A percentile compares a stretch with the other conserved stretches of the same genome.
phyloP scores from a whole-genome alignment of 2,797 vertebrate genomes.

The Coccyzus lansbergi region DNA sequence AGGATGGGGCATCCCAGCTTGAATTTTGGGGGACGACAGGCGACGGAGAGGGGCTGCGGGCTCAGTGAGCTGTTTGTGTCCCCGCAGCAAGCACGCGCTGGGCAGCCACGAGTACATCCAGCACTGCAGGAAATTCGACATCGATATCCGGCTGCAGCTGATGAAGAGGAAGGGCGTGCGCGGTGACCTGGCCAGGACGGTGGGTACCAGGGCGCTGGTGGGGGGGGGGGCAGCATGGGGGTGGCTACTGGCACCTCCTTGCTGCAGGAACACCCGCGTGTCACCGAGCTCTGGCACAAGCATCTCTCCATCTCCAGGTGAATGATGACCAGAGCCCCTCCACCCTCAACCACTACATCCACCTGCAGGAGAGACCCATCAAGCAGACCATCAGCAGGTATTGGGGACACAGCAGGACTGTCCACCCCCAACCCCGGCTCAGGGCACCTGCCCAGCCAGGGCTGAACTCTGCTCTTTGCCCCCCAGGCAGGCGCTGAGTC shows the following conservation, averaged over 20 bases:
- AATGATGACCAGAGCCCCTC: constrained; percentile 89
- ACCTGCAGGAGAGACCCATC: constrained; percentile 93
- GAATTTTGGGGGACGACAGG: background rate
- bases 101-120: constrained; percentile 91
- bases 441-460: rapidly evolving
- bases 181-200: constrained; percentile 85
- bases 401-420: rapidly evolving
- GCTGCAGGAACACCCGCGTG: rapidly evolving
- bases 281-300: background rate
- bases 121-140: constrained; percentile 91
- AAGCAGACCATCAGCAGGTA: constrained; percentile 96
- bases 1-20: background rate
- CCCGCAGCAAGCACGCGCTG: constrained; percentile 85
- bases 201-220: constrained; percentile 28
- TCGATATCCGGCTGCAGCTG: constrained; percentile 88
- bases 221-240: rapidly evolving
- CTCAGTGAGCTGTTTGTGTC: background rate
- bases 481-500: constrained; percentile 90
- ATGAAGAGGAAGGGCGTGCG: constrained; percentile 79
- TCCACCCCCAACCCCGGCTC: rapidly evolving
- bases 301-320: constrained; percentile 71
- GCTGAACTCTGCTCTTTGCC: constrained; percentile 7
- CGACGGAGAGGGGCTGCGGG: background rate
- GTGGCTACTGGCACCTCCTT: background rate
- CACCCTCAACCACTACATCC: constrained; percentile 91